Conservation (phyloP, 2,888 invertebrate species). For the Dolichopus griseipennis region DNA sequence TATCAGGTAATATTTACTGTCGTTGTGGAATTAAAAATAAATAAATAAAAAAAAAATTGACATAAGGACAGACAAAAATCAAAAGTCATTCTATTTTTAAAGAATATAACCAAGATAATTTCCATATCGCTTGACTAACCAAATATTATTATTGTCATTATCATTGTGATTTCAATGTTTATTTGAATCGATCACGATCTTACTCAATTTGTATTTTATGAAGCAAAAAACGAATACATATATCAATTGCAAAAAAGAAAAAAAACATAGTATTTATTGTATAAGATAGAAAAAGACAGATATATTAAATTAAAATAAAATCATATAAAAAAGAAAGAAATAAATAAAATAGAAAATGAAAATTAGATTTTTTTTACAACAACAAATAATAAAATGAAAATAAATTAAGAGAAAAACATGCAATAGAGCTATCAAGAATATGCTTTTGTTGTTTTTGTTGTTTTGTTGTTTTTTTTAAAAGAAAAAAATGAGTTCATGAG, state of each 20-base stretch:
- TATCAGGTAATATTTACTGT: too few relatives aligned
- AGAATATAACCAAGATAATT: too few relatives aligned
- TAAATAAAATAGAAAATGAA: background rate
- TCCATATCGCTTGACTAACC: too few relatives aligned
- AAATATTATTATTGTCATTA: too few relatives aligned
- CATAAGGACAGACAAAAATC: too few relatives aligned
- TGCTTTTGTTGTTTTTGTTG: background rate
- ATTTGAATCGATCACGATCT: too few relatives aligned
- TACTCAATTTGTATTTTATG: too few relatives aligned
- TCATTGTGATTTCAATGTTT: too few relatives aligned
- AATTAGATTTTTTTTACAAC: background rate
- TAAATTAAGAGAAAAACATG: slow-evolving; percentile 1
- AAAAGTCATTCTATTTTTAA: too few relatives aligned
- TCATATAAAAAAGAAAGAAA: background rate
- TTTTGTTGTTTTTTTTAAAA: background rate
- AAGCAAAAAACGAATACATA: background rate
- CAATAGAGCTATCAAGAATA: background rate
- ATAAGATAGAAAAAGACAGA: background rate
- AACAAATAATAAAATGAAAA: background rate
- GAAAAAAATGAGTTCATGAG: background rate
- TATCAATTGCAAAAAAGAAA: background rate
- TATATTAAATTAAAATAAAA: background rate
- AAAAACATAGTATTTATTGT: background rate
- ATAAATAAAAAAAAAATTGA: too few relatives aligned
- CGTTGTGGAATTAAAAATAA: too few relatives aligned